phyloP scores from a whole-genome alignment of 2,113 vertebrate species.

The Clarias batrachus region DNA sequence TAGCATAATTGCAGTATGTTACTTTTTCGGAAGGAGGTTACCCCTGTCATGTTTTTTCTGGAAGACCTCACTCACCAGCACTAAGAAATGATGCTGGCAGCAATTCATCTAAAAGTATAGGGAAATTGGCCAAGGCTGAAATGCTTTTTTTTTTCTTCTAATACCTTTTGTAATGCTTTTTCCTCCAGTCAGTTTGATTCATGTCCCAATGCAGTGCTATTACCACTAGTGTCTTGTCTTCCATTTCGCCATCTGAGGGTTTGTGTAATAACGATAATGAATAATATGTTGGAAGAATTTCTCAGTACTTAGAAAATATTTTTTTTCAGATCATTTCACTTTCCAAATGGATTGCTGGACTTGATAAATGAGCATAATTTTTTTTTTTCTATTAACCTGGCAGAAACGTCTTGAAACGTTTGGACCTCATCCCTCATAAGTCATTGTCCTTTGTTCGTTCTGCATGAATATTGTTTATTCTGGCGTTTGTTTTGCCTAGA shows the following conservation, averaged over 20 bases:
- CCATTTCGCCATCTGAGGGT: background rate
- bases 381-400: background rate
- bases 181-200: background rate
- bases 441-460: background rate
- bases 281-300: background rate
- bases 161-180: background rate
- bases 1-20: background rate
- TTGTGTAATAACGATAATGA: conserved; percentile 1
- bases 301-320: background rate
- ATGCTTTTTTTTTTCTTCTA: background rate
- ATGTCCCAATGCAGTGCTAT: background rate
- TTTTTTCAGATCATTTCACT: conserved; percentile 8
- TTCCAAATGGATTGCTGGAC: background rate
- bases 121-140: background rate
- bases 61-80: background rate
- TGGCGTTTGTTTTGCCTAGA: background rate
- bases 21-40: background rate
- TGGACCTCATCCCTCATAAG: background rate
- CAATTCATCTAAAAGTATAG: background rate
- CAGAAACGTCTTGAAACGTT: background rate
- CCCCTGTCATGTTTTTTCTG: background rate
- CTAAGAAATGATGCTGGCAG: background rate
- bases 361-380: background rate
- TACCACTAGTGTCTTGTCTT: background rate
- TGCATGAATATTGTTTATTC: background rate